These are phyloP conservation scores for Aegithalos caudatus DNA, from an alignment of 2,113 vertebrate species.

Conservation along the genomic window DNA sequence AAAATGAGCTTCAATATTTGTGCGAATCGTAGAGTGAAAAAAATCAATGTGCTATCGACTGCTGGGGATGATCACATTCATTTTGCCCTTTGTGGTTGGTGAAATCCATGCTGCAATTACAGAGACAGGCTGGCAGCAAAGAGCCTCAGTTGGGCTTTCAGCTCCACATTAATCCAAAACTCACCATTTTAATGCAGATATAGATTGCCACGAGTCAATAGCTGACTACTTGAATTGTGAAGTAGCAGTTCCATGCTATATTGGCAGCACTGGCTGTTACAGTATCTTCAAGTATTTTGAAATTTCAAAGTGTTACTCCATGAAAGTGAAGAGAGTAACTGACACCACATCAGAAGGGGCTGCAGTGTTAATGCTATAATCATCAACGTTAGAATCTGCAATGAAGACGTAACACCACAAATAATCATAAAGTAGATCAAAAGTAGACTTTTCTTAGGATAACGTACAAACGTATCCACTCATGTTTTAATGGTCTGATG, in stretches of 20 bases:
- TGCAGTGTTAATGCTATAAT: slow-evolving; percentile 20
- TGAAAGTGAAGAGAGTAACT: slow-evolving; percentile 37
- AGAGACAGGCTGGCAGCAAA: slow-evolving; percentile 82
- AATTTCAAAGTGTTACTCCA: slow-evolving; percentile 68
- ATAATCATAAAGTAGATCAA: neutral
- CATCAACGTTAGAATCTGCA: neutral
- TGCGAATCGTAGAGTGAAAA: slow-evolving; percentile 78
- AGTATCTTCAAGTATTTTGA: slow-evolving; percentile 69
- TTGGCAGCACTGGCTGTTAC: slow-evolving; percentile 70
- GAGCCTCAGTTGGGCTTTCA: slow-evolving; percentile 82
- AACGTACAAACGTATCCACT: accelerated
- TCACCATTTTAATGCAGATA: slow-evolving; percentile 85
- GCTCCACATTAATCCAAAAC: slow-evolving; percentile 84
- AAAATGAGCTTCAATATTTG: slow-evolving; percentile 81
- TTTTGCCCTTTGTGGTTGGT: slow-evolving; percentile 86
- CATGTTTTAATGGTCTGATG: neutral
- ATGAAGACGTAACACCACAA: slow-evolving; percentile 5
- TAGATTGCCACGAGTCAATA: slow-evolving; percentile 83
- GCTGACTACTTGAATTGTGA: slow-evolving; percentile 81
- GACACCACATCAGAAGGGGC: slow-evolving; percentile 11
- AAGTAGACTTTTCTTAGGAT: neutral
- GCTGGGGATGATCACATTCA: slow-evolving; percentile 80
- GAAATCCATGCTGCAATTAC: slow-evolving; percentile 85
- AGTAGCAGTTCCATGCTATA: slow-evolving; percentile 68
- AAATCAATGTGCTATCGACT: slow-evolving; percentile 82